Base-by-base conservation (phyloP, 2,888 invertebrate genomes). In the Calameuta filiformis region DNA sequence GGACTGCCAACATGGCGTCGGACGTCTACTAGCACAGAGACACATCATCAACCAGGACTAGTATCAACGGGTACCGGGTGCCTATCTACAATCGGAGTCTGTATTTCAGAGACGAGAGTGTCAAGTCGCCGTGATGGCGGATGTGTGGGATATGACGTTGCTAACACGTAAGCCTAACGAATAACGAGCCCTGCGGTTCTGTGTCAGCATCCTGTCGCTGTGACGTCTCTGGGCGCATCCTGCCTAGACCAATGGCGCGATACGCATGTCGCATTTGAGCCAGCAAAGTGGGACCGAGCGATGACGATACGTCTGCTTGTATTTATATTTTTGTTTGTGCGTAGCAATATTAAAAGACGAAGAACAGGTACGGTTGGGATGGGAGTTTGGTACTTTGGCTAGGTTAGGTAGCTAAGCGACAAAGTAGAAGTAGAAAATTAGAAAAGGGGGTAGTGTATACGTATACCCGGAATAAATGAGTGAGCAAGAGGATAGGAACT, bases 181-280 rank as follows among this genome's bases (percentile, higher is more conserved):
- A 79, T 81, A 84, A 86, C 85, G 75, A 84, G 84, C 84, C 87
- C 84, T 78, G 83, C 79, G 88, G 86, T 85, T 88, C 79, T 86
- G 85, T 87, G 86, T 87, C 86, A 86, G 83, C 79, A 23, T 56
- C 23, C 40, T 23, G 40, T 56, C 40, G 6, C 40, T 56, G 23
- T 23, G 40, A 23, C 40, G 15, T 23, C 40, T 56, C 40, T 23
- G 40, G 23, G 23, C 1, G 35, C 23, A 56, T 56, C 40, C 40
- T 56, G 40, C 15, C 23, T 56, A 9, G 15, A 9, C 40, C 23
- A 23, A 56, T 9, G 6, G 23, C 23, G 40, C 2, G 40, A 56
- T 9, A 56, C 23, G 15, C 40, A 56, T 6, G 23, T 56, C 40
- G 40, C 23, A 2, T 56, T 23, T 1, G 23, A 23, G 23, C 6